Base-by-base conservation (phyloP, 2,797 vertebrate species). In the Spizella passerina region DNA sequence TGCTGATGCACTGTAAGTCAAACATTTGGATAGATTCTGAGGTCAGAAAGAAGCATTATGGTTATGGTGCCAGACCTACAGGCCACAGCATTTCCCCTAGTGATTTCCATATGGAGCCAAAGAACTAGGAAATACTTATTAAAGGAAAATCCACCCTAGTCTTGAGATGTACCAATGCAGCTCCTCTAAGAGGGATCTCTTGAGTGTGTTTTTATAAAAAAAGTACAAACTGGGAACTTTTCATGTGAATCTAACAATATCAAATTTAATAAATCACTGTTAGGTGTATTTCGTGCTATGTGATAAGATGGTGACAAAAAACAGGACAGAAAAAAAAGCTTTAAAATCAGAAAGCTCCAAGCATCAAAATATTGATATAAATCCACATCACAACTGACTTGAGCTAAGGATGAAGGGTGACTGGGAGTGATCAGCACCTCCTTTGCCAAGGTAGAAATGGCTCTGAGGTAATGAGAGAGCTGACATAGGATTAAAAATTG, bases 1-100 rank as follows among this genome's bases (percentile, higher is more conserved):
- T 92, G 65, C 70, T 88, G 77, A 60, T 92, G 39, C 52, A 49
- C 63, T 86, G 39, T 69, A 94, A 88, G 47, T 78, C 47, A 82
- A 84, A 57, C 44, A 32, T 52, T 91, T 69, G 77, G 47, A 38
- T 55, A 23, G 79, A 39, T 84, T 86, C 68, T 88, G 83, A 84
- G 88, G 73, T 88, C 77, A 90, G 77, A 90, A 88, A 91, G 52
- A 63, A 93, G 41, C 44, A 2, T 82, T 93, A 15, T 21, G 52
- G 66, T 73, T n/a, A 10, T 36, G 26, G 24, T 75, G 73, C 70
- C 91, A 86, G 88, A 88, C n/a, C 47, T 84, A 59, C 10, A 59
- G 59, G 73, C 73, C 69, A 3, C 52, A 91, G 23, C 22, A 46
- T 88, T 92, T 93, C 66, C 92, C 66, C 82, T 76, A 79, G 87